Evolutionary conservation across 2,113 vertebrate genomes (phyloP).

Genomic region (Pavo muticus): DNA sequence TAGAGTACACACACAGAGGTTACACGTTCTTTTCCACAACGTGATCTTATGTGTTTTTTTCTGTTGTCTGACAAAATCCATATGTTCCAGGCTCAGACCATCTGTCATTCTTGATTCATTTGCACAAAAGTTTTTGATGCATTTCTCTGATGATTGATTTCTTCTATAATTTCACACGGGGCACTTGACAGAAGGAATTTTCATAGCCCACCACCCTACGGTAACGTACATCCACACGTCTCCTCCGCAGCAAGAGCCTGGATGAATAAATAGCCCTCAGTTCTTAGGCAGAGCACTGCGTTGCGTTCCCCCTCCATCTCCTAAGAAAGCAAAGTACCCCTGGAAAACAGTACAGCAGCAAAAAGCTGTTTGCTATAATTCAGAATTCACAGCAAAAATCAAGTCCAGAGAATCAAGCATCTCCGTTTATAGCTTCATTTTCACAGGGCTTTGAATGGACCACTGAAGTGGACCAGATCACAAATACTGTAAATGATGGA

Average conservation of each 20-base stretch:
- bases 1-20: not conserved
- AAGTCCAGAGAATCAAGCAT: not conserved
- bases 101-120: conserved; percentile 30
- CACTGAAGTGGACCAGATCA: not conserved
- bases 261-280: not conserved
- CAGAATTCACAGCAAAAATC: not conserved
- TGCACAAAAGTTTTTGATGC: conserved; percentile 27
- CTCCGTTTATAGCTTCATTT: not conserved
- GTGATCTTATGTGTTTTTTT: not conserved
- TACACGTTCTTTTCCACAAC: conserved; percentile 34
- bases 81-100: conserved; percentile 53
- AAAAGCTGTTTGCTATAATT: not conserved
- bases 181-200: conserved; percentile 38
- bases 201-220: conserved; percentile 2
- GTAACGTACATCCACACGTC: not conserved
- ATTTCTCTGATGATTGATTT: conserved; percentile 41
- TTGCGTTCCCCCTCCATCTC: rapidly evolving
- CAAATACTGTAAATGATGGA: not conserved
- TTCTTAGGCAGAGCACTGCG: not conserved
- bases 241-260: not conserved
- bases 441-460: not conserved
- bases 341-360: not conserved
- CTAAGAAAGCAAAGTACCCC: not conserved
- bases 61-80: conserved; percentile 66
- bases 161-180: not conserved